Conservation (phyloP, 2,797 vertebrate species). For the Peromyscus melanophrys region DNA sequence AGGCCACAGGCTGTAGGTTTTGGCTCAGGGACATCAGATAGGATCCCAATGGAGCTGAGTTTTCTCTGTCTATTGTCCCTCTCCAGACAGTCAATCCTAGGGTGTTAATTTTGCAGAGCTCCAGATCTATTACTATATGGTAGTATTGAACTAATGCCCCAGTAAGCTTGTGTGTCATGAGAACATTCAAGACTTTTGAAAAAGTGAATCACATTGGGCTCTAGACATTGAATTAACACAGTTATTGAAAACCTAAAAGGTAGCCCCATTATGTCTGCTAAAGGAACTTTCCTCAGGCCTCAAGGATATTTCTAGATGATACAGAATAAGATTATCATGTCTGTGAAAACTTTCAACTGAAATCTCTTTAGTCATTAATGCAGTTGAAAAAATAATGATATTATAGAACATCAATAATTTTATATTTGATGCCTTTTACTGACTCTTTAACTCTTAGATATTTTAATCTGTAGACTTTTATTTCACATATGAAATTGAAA, state of each 20-base stretch:
- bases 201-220: background rate
- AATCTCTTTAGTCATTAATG: background rate
- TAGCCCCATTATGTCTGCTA: background rate
- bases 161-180: background rate
- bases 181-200: background rate
- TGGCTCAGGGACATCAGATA: background rate
- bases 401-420: constrained; percentile 18
- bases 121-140: background rate
- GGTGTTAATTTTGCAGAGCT: background rate
- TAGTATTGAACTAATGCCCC: background rate
- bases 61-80: background rate
- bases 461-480: constrained; percentile 13
- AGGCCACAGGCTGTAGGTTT: background rate
- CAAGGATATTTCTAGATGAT: background rate
- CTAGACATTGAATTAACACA: background rate
- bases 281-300: background rate
- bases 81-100: background rate
- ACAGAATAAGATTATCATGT: fast-evolving
- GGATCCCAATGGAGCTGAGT: background rate
- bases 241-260: background rate
- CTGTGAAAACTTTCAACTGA: background rate
- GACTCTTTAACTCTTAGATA: background rate
- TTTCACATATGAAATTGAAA: constrained; percentile 21
- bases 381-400: background rate
- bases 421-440: constrained; percentile 20